Percentiles rank a stretch among this genome's conserved stretches.
phyloP scores from a whole-genome alignment of 2,888 invertebrate species.

The Erebia ligea region DNA sequence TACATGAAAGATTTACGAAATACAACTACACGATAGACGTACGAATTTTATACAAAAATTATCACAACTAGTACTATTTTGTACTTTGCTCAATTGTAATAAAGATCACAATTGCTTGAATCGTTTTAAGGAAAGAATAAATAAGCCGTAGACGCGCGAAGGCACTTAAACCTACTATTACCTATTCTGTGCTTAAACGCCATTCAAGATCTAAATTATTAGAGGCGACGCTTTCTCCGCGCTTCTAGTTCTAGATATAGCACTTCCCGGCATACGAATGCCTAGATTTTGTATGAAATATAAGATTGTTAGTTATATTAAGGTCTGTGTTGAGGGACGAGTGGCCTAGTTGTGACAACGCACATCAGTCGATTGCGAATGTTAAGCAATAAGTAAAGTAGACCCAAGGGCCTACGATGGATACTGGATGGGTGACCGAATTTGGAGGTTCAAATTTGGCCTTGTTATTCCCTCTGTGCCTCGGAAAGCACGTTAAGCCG shows the following conservation, averaged over 20 bases:
- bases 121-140: conserved; percentile 16
- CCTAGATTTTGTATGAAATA: background rate
- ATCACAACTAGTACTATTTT: background rate
- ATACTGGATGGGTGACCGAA: too few species aligned
- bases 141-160: conserved; percentile 25
- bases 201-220: conserved; percentile 29
- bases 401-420: too few species aligned
- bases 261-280: background rate
- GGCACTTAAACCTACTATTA: too few species aligned
- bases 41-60: conserved; percentile 6
- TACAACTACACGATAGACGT: conserved; percentile 14
- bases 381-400: too few species aligned
- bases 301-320: background rate
- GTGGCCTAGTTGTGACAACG: too few species aligned
- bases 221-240: conserved; percentile 3
- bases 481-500: too few species aligned
- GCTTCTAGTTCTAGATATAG: background rate
- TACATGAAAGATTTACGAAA: conserved; percentile 18
- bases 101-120: conserved; percentile 5
- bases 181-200: too few species aligned
- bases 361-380: too few species aligned
- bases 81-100: background rate
- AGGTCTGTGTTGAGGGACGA: too few species aligned
- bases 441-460: too few species aligned
- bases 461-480: too few species aligned